Base-by-base conservation (phyloP, 2,113 vertebrate species). In the Pristiophorus japonicus region DNA sequence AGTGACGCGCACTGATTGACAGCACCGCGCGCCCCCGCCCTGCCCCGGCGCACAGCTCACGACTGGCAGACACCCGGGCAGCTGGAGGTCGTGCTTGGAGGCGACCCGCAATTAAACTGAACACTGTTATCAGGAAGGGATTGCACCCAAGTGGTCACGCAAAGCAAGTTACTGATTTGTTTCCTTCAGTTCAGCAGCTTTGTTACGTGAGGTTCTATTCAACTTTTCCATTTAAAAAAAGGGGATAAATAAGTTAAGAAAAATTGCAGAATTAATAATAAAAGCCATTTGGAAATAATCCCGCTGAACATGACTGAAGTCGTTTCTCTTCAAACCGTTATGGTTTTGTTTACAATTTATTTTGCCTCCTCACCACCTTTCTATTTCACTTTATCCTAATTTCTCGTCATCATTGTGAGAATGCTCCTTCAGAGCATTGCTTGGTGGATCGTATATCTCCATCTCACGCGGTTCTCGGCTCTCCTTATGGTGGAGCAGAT, bases 1-100 rank as follows among this genome's bases (percentile, higher is more conserved):
- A 66, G 65, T 94, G 92, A 94, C 92, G 92, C 92, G 3, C 38
- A 8, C 38, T 94, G 65, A 70, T 70, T 70, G 65, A 94, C 92
- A 67, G 38, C 38, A n/a, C 42, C 92, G 16, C 45, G 8, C 16
- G 18, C 59, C 51, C 59, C 34, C 55, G 3, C 90, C 14, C 59
- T 2, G 0, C 2, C 38, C 91, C 18, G 8, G 59, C 47, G 18
- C 84, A 45, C 42, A 87, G 73, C 84, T 24, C 84, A 22, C 84
- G 16, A 11, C 84, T 22, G 45, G 4, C 42, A 18, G 16, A 42
- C 38, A 47, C 45, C 85, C 20, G 22, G 87, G 6, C 22, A 90
- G 45, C 5, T 87, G 45, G 22, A 34, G 47, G 90, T 42, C n/a
- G 59, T 2, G 62, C 90, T 38, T 38, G 59, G 14, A 14, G 30